Evolutionary conservation across 1,140 invertebrate species (phyloP).

Genomic region (Drosophila repleta): DNA sequence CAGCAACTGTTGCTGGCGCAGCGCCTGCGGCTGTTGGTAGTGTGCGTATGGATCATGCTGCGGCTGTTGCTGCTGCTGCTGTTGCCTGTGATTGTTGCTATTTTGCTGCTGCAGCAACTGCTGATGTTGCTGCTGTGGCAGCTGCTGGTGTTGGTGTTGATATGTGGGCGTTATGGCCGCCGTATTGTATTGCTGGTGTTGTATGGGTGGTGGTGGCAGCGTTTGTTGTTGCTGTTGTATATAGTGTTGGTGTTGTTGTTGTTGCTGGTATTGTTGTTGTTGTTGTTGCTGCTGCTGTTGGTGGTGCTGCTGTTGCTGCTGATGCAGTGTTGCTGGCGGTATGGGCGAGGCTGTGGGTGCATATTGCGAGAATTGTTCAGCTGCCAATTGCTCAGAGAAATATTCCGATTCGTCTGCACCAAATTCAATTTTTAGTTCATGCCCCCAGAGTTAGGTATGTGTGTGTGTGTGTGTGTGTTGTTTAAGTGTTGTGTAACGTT

Average conservation of each 20-base stretch:
- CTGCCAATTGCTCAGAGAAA: constrained; percentile 84
- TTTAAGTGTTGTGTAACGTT: constrained; percentile 52
- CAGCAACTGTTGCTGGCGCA: constrained; percentile 53
- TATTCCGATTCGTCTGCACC: constrained; percentile 83
- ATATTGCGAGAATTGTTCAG: constrained; percentile 84
- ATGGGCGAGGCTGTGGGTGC: constrained; percentile 78
- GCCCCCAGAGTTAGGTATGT: constrained; percentile 45
- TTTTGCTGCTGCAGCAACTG: constrained; percentile 63
- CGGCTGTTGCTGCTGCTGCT: constrained; percentile 61
- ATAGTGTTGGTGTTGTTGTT: constrained; percentile 70
- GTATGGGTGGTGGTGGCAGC: constrained; percentile 75
- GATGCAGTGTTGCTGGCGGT: constrained; percentile 60
- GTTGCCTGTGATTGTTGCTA: constrained; percentile 66
- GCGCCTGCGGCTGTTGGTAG: constrained; percentile 55
- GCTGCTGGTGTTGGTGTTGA: constrained; percentile 72
- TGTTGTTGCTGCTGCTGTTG: constrained; percentile 48
- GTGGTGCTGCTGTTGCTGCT: constrained; percentile 48
- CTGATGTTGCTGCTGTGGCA: constrained; percentile 52
- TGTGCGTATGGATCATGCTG: constrained; percentile 62
- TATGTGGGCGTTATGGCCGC: constrained; percentile 79
- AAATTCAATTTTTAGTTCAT: constrained; percentile 20
- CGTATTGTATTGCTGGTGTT: constrained; percentile 81
- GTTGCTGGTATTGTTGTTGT: constrained; percentile 40
- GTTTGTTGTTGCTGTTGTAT: constrained; percentile 79
- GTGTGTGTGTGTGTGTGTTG: constrained; percentile 20